Evolutionary conservation across 1,140 invertebrate genomes (phyloP).

Genomic region (Littorina saxatilis): DNA sequence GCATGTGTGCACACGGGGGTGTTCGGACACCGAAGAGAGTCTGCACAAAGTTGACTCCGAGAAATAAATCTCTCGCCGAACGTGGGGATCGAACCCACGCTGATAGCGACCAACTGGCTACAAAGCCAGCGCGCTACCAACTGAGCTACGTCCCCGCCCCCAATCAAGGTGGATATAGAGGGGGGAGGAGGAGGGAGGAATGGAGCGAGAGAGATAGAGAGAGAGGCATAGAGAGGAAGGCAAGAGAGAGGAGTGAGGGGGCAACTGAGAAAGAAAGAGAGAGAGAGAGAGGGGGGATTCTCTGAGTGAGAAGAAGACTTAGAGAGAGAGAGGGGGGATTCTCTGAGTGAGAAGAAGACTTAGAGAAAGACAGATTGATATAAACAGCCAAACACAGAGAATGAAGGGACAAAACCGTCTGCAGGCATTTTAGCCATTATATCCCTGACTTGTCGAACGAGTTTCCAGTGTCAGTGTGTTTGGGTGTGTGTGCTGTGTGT

Average conservation of each 20-base stretch:
- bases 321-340: background rate
- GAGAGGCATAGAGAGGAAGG: background rate
- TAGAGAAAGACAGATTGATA: background rate
- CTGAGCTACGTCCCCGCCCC: no score
- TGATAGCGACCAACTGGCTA: no score
- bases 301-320: background rate
- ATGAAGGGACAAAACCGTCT: background rate
- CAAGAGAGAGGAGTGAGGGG: constrained; percentile 1
- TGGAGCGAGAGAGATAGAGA: no score
- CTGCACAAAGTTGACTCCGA: no score
- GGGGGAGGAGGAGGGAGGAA: background rate
- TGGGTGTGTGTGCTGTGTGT: background rate
- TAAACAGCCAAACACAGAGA: background rate
- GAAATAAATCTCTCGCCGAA: no score
- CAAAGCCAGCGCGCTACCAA: no score
- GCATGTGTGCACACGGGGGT: no score
- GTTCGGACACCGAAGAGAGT: no score
- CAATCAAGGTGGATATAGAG: no score
- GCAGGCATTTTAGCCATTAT: background rate
- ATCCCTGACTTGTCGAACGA: constrained; percentile 15
- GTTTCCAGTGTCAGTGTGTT: background rate
- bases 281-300: background rate
- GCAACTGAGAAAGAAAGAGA: constrained; percentile 3
- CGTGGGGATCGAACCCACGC: no score
- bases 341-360: background rate